phyloP scores from a whole-genome alignment of 2,797 vertebrate genomes.

The Silurus aristotelis region DNA sequence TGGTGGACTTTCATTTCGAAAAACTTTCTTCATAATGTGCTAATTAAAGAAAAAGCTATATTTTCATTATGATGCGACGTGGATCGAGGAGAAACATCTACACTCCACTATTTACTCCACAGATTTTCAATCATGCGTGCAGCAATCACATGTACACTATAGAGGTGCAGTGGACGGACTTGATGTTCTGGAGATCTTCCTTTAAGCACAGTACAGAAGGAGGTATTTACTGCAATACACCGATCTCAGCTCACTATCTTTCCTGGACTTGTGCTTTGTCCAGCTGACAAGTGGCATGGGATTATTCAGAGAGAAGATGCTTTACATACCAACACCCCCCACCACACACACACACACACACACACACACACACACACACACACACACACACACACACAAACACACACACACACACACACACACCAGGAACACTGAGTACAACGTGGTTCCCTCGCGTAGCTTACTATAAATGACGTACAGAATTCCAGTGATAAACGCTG shows the following conservation, averaged over 20 bases:
- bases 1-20: too few species aligned
- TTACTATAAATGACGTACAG: conserved; percentile 45
- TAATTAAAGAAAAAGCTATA: too few species aligned
- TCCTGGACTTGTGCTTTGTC: neutral
- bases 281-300: conserved; percentile 9
- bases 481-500: conserved; percentile 52
- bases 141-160: neutral
- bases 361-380: neutral
- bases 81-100: neutral
- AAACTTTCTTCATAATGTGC: too few species aligned
- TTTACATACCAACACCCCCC: conserved; percentile 7
- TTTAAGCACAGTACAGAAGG: neutral
- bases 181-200: neutral
- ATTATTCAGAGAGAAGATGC: conserved; percentile 13
- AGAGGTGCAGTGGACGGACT: neutral
- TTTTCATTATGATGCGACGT: too few species aligned
- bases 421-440: conserved; percentile 26
- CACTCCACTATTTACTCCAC: neutral
- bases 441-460: neutral
- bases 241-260: neutral
- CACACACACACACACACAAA: neutral
- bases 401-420: too few species aligned
- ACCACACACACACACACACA: conserved; percentile 1
- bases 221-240: neutral
- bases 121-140: neutral